A percentile compares a stretch with the other conserved stretches of the same genome.
phyloP scores from a whole-genome alignment of 2,113 vertebrate genomes.

The Pelobates fuscus region DNA sequence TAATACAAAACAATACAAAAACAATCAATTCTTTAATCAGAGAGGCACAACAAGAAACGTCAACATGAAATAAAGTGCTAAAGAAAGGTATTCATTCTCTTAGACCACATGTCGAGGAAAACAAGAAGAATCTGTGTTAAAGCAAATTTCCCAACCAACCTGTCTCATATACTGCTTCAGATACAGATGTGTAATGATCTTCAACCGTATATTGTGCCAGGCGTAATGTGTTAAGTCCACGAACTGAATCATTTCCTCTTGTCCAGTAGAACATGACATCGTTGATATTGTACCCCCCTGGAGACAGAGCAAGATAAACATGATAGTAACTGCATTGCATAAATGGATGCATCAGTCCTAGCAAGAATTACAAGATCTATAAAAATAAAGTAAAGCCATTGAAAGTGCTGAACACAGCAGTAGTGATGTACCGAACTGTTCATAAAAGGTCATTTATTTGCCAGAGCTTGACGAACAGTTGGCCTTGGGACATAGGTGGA shows the following conservation, averaged over 20 bases:
- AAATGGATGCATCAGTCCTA: not conserved
- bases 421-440: no score
- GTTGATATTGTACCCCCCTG: slow-evolving; percentile 90
- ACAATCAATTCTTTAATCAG: no score
- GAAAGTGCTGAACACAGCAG: no score
- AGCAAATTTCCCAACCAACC: slow-evolving; percentile 62
- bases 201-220: slow-evolving; percentile 88
- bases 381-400: not conserved
- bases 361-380: not conserved
- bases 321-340: not conserved
- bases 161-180: slow-evolving; percentile 87
- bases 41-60: no score
- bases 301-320: slow-evolving; percentile 30
- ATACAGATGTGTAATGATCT: slow-evolving; percentile 85
- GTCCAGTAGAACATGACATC: slow-evolving; percentile 91
- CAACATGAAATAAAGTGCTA: no score
- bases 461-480: no score
- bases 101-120: no score
- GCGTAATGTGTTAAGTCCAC: slow-evolving; percentile 78
- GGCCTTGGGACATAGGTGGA: no score
- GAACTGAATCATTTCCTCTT: slow-evolving; percentile 86
- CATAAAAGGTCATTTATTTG: no score
- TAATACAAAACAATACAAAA: no score
- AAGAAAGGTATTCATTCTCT: no score
- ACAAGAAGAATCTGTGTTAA: no score